Evolutionary conservation across 2,113 vertebrate species (phyloP).

Genomic region (Archocentrus centrarchus): DNA sequence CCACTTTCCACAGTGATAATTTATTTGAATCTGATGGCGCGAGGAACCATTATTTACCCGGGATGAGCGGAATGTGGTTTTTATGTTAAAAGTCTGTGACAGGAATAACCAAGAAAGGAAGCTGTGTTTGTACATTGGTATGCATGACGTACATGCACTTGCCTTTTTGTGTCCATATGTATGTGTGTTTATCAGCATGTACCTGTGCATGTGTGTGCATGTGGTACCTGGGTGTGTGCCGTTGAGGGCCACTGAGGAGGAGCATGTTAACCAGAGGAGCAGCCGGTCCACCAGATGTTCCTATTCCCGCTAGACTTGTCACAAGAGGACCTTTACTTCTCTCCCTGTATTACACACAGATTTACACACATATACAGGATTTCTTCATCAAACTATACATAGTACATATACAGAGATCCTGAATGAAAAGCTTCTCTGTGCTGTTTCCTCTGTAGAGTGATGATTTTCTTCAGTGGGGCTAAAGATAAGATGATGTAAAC

Average conservation of each 20-base stretch:
- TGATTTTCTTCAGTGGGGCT: conserved; percentile 32
- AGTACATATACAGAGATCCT: conserved; percentile 5
- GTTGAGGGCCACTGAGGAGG: conserved; percentile 73
- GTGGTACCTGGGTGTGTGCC: conserved; percentile 54
- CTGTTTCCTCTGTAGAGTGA: conserved; percentile 17
- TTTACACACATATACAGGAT: conserved; percentile 33
- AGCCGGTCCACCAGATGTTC: conserved; percentile 84
- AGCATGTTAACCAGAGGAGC: conserved; percentile 83
- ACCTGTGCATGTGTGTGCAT: conserved; percentile 38
- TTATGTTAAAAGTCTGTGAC: conserved; percentile 1
- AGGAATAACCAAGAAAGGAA: neutral
- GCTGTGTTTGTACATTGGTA: neutral
- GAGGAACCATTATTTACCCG: conserved; percentile 30
- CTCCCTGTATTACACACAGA: conserved; percentile 54
- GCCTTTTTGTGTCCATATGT: conserved; percentile 33
- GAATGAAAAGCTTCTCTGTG: conserved; percentile 23
- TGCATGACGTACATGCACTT: neutral
- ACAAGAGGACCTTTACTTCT: conserved; percentile 81
- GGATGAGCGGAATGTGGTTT: neutral
- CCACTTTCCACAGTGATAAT: conserved; percentile 23
- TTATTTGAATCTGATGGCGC: conserved; percentile 18
- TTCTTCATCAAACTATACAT: conserved; percentile 39
- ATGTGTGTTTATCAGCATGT: conserved; percentile 27
- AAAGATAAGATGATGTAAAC: conserved; percentile 32
- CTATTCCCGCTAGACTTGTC: conserved; percentile 78